Conservation (phyloP, 2,797 vertebrate species). For the Darevskia mixta region DNA sequence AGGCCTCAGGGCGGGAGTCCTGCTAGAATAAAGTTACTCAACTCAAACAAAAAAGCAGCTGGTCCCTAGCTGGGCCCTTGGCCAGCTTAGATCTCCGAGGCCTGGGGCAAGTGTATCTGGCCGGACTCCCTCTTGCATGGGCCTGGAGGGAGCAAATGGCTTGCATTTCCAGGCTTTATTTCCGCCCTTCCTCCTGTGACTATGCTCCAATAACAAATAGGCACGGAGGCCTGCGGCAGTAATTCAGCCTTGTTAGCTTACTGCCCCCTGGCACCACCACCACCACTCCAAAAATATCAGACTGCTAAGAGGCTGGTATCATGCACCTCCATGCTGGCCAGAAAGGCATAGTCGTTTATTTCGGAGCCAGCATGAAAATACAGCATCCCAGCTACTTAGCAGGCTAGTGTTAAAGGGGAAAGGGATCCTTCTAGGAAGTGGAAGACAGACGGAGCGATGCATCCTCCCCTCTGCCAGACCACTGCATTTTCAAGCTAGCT, state of each 20-base stretch:
- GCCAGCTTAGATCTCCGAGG: too few species aligned
- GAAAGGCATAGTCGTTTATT: background rate
- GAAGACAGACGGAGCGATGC: background rate
- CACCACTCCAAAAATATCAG: background rate
- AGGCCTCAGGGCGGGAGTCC: too few species aligned
- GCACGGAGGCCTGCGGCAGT: background rate
- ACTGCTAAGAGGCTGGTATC: background rate
- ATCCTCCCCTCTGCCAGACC: background rate
- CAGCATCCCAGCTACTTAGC: background rate
- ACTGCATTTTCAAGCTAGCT: background rate
- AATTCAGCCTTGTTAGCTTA: background rate
- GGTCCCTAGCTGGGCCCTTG: too few species aligned
- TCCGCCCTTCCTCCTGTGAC: conserved; percentile 21
- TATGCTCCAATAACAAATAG: conserved; percentile 53
- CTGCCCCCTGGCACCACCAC: too few species aligned
- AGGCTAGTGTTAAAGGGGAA: background rate
- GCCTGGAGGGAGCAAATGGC: conserved; percentile 13
- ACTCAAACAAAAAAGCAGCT: too few species aligned
- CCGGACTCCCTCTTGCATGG: too few species aligned
- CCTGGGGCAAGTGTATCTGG: too few species aligned
- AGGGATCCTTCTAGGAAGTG: background rate
- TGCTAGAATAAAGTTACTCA: too few species aligned
- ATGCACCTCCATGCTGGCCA: background rate
- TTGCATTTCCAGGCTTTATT: conserved; percentile 5
- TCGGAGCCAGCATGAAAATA: background rate